Evolutionary conservation across 1,140 invertebrate species (phyloP).

Genomic region (Apis mellifera): Amel_HAv3.1 CM009935.2:3182001-3182500

Average conservation of each 20-base stretch:
- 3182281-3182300: constrained; percentile 30
- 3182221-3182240: constrained; percentile 47
- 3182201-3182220: constrained; percentile 46
- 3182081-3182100: background rate
- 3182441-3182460: constrained; percentile 11
- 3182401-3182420: background rate
- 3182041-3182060: background rate
- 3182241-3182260: constrained; percentile 29
- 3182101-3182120: constrained; percentile 54
- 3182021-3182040: no score
- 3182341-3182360: background rate
- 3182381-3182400: background rate
- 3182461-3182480: no score
- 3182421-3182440: background rate
- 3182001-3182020: background rate
- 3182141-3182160: constrained; percentile 44
- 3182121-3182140: constrained; percentile 12
- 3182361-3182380: background rate
- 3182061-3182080: background rate
- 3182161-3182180: constrained; percentile 35
- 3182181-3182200: constrained; percentile 49
- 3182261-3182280: constrained; percentile 38
- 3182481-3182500: no score
- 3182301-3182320: background rate
- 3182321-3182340: background rate